Evolutionary conservation across 2,888 invertebrate genomes (phyloP).

Genomic region (Lasioglossum villosulum): DNA sequence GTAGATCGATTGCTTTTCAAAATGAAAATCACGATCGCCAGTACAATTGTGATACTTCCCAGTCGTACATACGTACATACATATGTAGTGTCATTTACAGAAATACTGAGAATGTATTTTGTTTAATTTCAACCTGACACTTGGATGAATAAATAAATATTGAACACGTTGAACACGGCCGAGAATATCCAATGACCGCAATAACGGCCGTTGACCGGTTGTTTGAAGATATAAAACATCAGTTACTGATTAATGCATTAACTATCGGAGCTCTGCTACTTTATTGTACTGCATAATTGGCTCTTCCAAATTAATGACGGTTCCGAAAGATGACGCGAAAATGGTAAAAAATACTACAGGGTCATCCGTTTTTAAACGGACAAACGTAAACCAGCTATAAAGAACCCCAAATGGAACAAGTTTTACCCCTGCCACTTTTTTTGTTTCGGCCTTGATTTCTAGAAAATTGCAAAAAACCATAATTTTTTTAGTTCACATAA

Average conservation of each 20-base stretch:
- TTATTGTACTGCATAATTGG: not conserved
- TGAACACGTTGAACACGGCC: not conserved
- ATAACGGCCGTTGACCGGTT: not conserved
- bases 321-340: not conserved
- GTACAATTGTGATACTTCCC: not conserved
- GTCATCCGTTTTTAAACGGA: too few relatives aligned
- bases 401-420: too few relatives aligned
- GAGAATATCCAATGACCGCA: not conserved
- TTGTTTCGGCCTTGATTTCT: too few relatives aligned
- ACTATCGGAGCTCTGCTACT: not conserved
- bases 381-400: too few relatives aligned
- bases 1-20: not conserved
- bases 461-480: too few relatives aligned
- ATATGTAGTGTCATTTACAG: not conserved
- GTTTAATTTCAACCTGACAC: not conserved
- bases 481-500: too few relatives aligned
- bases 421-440: too few relatives aligned
- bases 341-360: too few relatives aligned
- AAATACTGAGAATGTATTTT: not conserved
- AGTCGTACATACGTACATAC: not conserved
- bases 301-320: not conserved
- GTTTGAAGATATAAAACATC: not conserved
- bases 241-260: not conserved
- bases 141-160: constrained; percentile 6
- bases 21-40: not conserved